phyloP scores from a whole-genome alignment of 2,888 invertebrate genomes.

The Pollenia amentaria region DNA sequence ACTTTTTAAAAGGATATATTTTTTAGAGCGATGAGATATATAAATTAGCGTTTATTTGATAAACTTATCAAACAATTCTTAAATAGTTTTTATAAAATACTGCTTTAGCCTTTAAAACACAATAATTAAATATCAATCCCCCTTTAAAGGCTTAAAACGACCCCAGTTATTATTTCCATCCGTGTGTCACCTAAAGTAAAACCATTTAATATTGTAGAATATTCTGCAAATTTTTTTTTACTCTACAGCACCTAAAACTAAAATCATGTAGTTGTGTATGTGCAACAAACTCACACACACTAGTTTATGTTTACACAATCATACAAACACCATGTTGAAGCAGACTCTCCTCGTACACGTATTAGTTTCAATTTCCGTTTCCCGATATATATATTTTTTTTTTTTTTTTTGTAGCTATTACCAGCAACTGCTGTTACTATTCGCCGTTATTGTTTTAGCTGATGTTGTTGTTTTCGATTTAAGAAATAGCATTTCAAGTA shows the following conservation, averaged over 20 bases:
- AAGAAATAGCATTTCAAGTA: slow-evolving; percentile 26
- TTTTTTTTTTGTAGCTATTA: not conserved
- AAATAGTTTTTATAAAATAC: too few relatives aligned
- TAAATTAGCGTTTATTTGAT: too few relatives aligned
- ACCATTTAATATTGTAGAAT: slow-evolving; percentile 45
- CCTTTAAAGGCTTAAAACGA: not conserved
- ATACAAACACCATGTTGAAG: not conserved
- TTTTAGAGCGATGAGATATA: too few relatives aligned
- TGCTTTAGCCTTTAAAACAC: too few relatives aligned
- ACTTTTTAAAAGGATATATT: too few relatives aligned
- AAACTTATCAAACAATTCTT: too few relatives aligned
- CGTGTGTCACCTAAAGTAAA: slow-evolving; percentile 29
- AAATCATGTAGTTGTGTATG: not conserved
- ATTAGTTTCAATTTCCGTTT: slow-evolving; percentile 59
- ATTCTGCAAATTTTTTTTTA: slow-evolving; percentile 44
- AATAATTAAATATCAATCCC: too few relatives aligned
- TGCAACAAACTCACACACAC: not conserved
- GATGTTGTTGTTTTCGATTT: not conserved
- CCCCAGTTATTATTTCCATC: not conserved
- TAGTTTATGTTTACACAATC: not conserved
- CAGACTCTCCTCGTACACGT: not conserved
- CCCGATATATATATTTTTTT: too few relatives aligned
- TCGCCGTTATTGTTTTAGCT: not conserved
- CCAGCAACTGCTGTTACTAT: slow-evolving; percentile 4
- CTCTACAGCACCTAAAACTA: slow-evolving; percentile 10